Evolutionary conservation across 2,113 vertebrate species (phyloP), one percentile per base, ranked within the genome.

Genomic region (Morone saxatilis): DNA sequence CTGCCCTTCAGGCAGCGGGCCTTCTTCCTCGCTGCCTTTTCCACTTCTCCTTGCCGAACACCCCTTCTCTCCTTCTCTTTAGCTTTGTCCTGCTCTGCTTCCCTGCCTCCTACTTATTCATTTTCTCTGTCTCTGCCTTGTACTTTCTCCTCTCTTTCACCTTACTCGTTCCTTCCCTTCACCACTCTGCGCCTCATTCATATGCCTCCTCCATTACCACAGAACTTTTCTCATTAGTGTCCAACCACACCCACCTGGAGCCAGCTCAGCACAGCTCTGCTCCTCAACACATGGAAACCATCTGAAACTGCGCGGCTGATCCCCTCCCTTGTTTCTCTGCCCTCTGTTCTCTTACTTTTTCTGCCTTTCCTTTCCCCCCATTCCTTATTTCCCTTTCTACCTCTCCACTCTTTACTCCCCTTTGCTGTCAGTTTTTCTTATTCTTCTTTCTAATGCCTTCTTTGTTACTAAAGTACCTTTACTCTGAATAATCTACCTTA

Each of bases 211-310:
- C 92, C 89, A 91, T 95, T 93, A 94, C 91, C 89, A 81, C 75
- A 88, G 90, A 87, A 94, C 94, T 95, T 95, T 93, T 92, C 93
- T 94, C 93, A 95, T 95, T 95, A 94, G 88, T 87, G 88, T 92
- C 82, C 85, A 89, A 94, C 94, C 93, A 93, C 95, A 95, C 93
- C 92, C 94, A 93, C 93, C 94, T 90, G 84, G 84, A 90, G 90
- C 90, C 91, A 84, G 86, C 92, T 89, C 92, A 85, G 86, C 92
- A 88, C 92, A 85, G 81, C 84, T 84, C 86, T 2, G 87, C 91
- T 93, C 83, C 90, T 75, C 87, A 7, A 94, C 95, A 96, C 94
- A 96, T 96, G 95, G 95, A 94, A 92, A 92, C 94, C 92, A 95
- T 96, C 94, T 95, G 91, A 95, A 89, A 63, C 73, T 76, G 54